Conservation (phyloP, 2,113 vertebrate species). For the Urocolius indicus region DNA sequence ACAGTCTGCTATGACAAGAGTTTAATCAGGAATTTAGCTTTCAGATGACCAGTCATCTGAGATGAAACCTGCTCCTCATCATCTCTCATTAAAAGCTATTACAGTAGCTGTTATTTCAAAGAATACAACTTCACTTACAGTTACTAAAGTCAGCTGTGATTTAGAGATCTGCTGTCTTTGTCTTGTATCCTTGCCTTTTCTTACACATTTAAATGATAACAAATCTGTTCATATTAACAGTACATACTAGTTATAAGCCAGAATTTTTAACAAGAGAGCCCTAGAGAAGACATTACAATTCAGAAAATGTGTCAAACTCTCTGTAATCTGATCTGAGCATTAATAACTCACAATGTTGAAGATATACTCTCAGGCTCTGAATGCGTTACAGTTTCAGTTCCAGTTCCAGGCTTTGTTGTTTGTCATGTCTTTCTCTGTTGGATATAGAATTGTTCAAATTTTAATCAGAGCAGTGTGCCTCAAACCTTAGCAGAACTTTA, state of each 20-base stretch:
- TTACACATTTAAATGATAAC: neutral
- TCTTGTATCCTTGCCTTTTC: neutral
- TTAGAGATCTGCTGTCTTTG: neutral
- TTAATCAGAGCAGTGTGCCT: neutral
- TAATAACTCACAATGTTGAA: neutral
- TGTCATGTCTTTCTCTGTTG: neutral
- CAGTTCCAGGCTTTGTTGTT: neutral
- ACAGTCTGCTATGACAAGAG: neutral
- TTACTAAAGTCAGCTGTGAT: neutral
- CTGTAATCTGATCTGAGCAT: neutral
- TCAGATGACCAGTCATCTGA: neutral
- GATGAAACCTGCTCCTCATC: neutral
- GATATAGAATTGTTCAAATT: neutral
- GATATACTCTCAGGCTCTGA: neutral
- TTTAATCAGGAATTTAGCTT: neutral
- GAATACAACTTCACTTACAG: neutral
- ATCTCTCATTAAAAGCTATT: neutral
- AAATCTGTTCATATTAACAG: neutral
- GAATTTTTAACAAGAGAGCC: neutral
- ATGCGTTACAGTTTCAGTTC: neutral
- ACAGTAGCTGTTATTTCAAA: neutral
- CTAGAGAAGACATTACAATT: neutral
- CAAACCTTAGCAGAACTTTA: neutral
- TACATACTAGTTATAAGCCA: neutral
- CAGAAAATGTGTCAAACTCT: neutral